Conservation (phyloP, 1,140 invertebrate genomes). For the Triops cancriformis region DNA sequence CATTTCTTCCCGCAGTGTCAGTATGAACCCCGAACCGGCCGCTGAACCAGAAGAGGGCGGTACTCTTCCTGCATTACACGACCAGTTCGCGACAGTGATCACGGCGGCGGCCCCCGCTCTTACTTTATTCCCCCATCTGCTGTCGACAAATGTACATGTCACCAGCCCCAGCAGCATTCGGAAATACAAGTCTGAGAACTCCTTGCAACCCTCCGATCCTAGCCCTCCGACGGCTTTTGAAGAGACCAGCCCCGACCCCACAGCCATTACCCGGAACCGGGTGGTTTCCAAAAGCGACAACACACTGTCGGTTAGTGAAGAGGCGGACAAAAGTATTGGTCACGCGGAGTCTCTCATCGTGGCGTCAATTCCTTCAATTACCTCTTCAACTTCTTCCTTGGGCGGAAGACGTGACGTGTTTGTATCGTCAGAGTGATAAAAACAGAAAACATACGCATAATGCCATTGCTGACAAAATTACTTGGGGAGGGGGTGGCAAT, state of each 20-base stretch:
- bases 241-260: not conserved
- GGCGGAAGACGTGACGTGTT: not conserved
- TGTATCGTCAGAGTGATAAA: not conserved
- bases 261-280: not conserved
- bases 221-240: not conserved
- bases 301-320: not conserved
- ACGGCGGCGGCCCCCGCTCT: not conserved
- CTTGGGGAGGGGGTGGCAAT: not conserved
- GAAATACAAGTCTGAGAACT: not conserved
- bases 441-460: not conserved
- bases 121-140: not conserved
- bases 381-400: not conserved
- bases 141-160: not conserved
- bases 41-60: constrained; percentile 8
- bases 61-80: not conserved
- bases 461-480: not conserved
- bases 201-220: not conserved
- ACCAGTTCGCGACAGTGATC: not conserved
- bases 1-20: constrained; percentile 33
- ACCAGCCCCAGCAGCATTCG: not conserved
- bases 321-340: not conserved
- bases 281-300: not conserved
- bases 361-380: not conserved
- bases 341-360: not conserved
- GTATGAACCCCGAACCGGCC: constrained; percentile 25